These are phyloP conservation scores for Cheilosia urbana DNA, from an alignment of 2,888 invertebrate species.

Conservation along the genomic window DNA sequence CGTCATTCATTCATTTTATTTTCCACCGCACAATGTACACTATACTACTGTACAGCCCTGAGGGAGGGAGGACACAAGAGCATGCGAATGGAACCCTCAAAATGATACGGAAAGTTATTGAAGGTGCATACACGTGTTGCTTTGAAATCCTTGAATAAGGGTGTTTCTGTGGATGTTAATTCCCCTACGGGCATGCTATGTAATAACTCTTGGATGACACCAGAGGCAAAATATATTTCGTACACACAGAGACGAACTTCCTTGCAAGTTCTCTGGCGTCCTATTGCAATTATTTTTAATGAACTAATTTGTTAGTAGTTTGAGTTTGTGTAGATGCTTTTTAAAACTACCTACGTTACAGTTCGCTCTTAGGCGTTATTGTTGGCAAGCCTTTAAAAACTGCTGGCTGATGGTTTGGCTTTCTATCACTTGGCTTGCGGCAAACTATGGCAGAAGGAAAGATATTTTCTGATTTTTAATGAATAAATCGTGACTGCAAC, in stretches of 20 bases:
- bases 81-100: neutral
- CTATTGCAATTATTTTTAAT: constrained; percentile 68
- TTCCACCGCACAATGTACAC: neutral
- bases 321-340: constrained; percentile 6
- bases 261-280: constrained; percentile 9
- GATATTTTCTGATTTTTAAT: neutral
- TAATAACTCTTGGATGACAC: constrained; percentile 8
- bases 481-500: too few species aligned
- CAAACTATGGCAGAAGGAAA: neutral
- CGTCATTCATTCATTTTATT: neutral
- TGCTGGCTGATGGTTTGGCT: neutral
- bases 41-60: neutral
- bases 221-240: neutral
- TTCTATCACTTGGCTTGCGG: constrained; percentile 3
- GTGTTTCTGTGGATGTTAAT: neutral
- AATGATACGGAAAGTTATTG: constrained; percentile 28
- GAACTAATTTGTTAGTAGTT: constrained; percentile 54
- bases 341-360: constrained; percentile 41
- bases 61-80: neutral
- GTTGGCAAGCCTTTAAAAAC: constrained; percentile 3
- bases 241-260: neutral
- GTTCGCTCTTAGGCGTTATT: constrained; percentile 15
- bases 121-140: constrained; percentile 17
- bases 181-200: neutral
- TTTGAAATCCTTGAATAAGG: neutral